Base-by-base conservation (phyloP, 2,113 vertebrate genomes). In the Amia ocellicauda region DNA sequence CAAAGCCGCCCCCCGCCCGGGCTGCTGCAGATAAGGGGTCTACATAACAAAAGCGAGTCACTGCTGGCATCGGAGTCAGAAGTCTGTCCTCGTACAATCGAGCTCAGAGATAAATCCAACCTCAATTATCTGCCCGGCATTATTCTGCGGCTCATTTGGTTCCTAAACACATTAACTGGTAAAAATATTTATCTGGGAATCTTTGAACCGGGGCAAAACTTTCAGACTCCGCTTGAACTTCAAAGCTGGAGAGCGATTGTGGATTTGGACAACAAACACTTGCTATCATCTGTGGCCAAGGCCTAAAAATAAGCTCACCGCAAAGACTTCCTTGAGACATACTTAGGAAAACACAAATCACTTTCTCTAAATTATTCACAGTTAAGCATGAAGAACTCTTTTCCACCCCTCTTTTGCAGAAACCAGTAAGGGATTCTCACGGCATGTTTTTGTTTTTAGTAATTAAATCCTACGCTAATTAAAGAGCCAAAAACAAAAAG, bases 401-500 rank as follows among this genome's bases (percentile, higher is more conserved):
- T 36, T 11, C 11, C 31, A 36, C 11, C 11, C 11, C 31, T 36
- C 5, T 36, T n/a, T 36, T 36, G 31, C 31, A 5, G 11, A 5
- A 7, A 36, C 11, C 11, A 11, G 5, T 36, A 36, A 36, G 11
- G 31, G 31, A 36, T n/a, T n/a, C 31, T 36, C 11, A 36, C 31
- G n/a, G n/a, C 31, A 7, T 36, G 11, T 36, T 11, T 36, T 5
- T 11, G 11, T 7, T 36, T 36, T 36, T 36, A 36, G 31, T 47
- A 47, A 47, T 47, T 47, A 47, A 14, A 47, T 47, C 43, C 13
- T 41, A 16, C 64, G 77, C 77, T 87, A 85, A 85, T 86, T 85
- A 79, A 79, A 73, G 78, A 77, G 66, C 67, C 67, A 70, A 52
- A 43, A 52, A 17, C 16, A 41, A 41, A 40, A 51, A 23, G 2